Base-by-base conservation (phyloP, 2,888 invertebrate species). In the Oxytorus armatus region DNA sequence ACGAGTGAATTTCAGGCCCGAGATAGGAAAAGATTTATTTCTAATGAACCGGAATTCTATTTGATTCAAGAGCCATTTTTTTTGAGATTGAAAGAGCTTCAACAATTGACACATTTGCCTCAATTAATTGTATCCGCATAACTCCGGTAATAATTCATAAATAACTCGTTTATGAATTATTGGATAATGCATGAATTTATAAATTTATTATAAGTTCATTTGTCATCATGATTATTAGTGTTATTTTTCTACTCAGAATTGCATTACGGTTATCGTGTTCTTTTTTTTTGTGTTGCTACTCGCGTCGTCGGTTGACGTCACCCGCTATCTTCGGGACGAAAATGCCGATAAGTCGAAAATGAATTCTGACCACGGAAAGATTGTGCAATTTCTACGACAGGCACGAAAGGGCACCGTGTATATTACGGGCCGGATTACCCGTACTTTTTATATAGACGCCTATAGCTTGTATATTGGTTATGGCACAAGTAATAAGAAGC, bases 331-430 rank as follows among this genome's bases (percentile, higher is more conserved):
- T 29, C 21, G 3, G 44, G 42, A 66, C 36, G 16, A 44, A 65
- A 29, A 65, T 55, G 44, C 59, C 53, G 10, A 25, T 7, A 21
- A 59, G 49, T 65, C 72, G 16, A 76, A 53, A 76, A 72, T 59
- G 18, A 70, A 79, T 79, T 66, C 59, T 36, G 29, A 36, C 5
- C 53, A 63, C 39, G 53, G 57, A 42, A 14, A 44, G 33, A 59
- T 79, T 79, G 79, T 79, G 79, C 44, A 76, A 79, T 39, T n/a
- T 76, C 18, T 70, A 10, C 23, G 11, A 57, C 16, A 23, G 11
- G 47, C 47, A 25, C 2, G 10, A n/a, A 29, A 57, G 18, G 14
- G 21, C 59, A 36, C 23, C 10, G 25, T 63, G 63, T 36, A 59
- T 11, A 33, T 44, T 21, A 42, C 42, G 42, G 53, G n/a, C 8